Evolutionary conservation across 35 echinoderm and acorn worm species (phyloP).

Genomic region (Anneissia japonica): DNA sequence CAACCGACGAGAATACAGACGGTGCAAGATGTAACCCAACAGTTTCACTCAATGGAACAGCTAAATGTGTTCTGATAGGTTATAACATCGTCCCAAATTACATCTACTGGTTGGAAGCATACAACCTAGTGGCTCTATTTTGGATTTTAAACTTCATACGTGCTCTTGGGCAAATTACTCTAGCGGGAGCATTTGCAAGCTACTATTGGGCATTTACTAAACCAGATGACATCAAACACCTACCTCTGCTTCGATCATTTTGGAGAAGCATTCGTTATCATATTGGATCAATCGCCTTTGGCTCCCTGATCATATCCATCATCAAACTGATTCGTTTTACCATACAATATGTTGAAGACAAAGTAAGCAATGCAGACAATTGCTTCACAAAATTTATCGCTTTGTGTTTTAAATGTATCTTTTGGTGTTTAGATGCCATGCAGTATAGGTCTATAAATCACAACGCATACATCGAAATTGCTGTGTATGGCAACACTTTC

Average conservation of each 20-base stretch:
- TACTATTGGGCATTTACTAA: slow-evolving; percentile 92
- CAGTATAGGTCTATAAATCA: slow-evolving; percentile 72
- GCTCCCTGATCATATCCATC: slow-evolving; percentile 74
- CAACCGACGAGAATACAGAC: slow-evolving; percentile 4
- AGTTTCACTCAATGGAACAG: not conserved
- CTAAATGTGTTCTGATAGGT: slow-evolving; percentile 41
- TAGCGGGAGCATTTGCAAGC: slow-evolving; percentile 85
- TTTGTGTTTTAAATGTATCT: slow-evolving; percentile 67
- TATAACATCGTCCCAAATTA: slow-evolving; percentile 56
- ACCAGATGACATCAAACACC: slow-evolving; percentile 57
- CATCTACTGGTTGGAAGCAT: slow-evolving; percentile 63
- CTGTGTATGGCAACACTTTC: slow-evolving; percentile 84
- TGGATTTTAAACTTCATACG: slow-evolving; percentile 91
- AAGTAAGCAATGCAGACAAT: slow-evolving; percentile 39
- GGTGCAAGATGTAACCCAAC: slow-evolving; percentile 30
- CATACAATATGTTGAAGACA: slow-evolving; percentile 54
- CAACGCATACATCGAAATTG: slow-evolving; percentile 98
- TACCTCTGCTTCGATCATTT: slow-evolving; percentile 57
- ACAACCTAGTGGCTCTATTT: slow-evolving; percentile 59
- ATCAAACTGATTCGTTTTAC: slow-evolving; percentile 58
- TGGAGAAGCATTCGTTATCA: slow-evolving; percentile 78
- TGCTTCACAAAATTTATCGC: slow-evolving; percentile 66
- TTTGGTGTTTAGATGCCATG: slow-evolving; percentile 97
- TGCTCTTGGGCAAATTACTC: slow-evolving; percentile 73
- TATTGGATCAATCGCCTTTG: slow-evolving; percentile 77